Evolutionary conservation across 2,797 vertebrate genomes (phyloP).

Genomic region (Girardinus metallicus): DNA sequence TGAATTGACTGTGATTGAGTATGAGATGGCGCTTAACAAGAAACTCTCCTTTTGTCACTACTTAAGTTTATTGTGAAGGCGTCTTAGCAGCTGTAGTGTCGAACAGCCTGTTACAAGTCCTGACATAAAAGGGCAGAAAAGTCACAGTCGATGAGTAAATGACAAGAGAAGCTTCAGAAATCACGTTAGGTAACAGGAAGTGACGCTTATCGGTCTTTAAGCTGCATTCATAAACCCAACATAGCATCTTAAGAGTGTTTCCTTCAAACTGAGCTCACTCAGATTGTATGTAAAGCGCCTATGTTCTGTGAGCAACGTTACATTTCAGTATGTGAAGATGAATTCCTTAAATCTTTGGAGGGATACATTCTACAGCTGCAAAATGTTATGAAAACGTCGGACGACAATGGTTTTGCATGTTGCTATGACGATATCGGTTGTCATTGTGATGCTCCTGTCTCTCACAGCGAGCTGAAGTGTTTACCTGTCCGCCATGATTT

Average conservation of each 20-base stretch:
- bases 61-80: neutral
- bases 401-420: neutral
- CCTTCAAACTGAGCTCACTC: neutral
- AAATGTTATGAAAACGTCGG: neutral
- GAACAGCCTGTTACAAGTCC: neutral
- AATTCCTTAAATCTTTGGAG: neutral
- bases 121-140: neutral
- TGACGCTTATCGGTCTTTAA: neutral
- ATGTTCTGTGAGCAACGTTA: neutral
- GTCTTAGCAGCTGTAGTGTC: neutral
- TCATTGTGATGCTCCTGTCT: neutral
- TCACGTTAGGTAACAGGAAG: neutral
- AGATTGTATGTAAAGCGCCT: neutral
- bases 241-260: neutral
- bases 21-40: neutral
- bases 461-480: neutral
- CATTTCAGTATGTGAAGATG: neutral
- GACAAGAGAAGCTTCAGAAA: neutral
- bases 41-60: neutral
- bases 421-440: neutral
- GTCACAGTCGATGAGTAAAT: neutral
- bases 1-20: slow-evolving; percentile 2
- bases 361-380: neutral
- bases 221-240: neutral
- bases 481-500: neutral